These are phyloP conservation scores for Pseudomugil tenellus DNA, from an alignment of 2,797 vertebrate species.

Conservation along the genomic window DNA sequence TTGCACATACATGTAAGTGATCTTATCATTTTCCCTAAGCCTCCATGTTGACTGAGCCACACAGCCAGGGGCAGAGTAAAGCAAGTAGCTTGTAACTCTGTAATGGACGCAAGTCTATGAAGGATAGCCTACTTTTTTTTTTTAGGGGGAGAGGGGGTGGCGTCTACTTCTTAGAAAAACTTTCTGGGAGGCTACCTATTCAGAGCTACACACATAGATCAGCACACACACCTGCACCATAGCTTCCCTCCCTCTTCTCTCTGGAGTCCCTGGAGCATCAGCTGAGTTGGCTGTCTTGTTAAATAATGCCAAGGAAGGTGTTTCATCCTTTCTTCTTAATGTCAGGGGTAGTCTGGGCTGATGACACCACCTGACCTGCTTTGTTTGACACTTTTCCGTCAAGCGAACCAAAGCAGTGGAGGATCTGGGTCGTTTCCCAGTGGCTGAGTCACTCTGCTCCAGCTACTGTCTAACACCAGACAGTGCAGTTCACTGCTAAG, in stretches of 20 bases:
- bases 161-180: constrained; percentile 48
- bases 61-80: constrained; percentile 51
- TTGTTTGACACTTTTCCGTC: constrained; percentile 57
- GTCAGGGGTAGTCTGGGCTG: constrained; percentile 56
- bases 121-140: constrained; percentile 59
- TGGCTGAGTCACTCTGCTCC: constrained; percentile 59
- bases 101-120: constrained; percentile 33
- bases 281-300: constrained; percentile 59
- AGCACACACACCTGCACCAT: background rate
- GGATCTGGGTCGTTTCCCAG: constrained; percentile 52
- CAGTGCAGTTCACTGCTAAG: background rate
- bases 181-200: constrained; percentile 58
- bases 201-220: constrained; percentile 1
- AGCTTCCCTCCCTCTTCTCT: constrained; percentile 17
- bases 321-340: constrained; percentile 41
- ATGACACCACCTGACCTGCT: constrained; percentile 42
- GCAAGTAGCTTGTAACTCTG: constrained; percentile 42
- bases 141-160: too few relatives aligned
- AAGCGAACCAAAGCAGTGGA: constrained; percentile 28
- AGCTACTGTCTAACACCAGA: constrained; percentile 4
- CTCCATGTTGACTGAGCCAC: constrained; percentile 40
- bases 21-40: constrained; percentile 39
- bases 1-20: constrained; percentile 32
- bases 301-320: constrained; percentile 54
- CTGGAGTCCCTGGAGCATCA: constrained; percentile 44